Evolutionary conservation across 2,797 vertebrate genomes (phyloP).

Genomic region (Pogonophryne albipinna): DNA sequence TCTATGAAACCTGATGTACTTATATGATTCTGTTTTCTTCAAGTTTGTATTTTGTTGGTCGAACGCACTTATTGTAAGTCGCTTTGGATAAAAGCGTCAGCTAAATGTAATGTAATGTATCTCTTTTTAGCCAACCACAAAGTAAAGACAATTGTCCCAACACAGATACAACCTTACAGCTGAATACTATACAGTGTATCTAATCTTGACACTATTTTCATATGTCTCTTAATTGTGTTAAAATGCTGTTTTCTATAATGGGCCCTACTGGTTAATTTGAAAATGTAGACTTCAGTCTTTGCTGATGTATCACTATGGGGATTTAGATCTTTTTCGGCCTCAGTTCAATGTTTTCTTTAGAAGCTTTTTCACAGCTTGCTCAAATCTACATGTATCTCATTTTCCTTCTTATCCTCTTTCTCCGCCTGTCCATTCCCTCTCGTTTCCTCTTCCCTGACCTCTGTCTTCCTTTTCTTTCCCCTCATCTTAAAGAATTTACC

Average conservation of each 20-base stretch:
- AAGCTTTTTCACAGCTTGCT: constrained; percentile 64
- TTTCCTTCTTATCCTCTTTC: constrained; percentile 34
- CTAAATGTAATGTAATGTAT: constrained; percentile 4
- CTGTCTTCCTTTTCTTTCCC: neutral
- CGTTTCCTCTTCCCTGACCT: neutral
- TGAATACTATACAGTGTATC: constrained; percentile 23
- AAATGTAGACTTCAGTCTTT: constrained; percentile 49
- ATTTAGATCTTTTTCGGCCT: constrained; percentile 63
- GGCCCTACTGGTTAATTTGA: constrained; percentile 42
- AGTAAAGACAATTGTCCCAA: constrained; percentile 32
- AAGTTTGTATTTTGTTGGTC: too few relatives aligned
- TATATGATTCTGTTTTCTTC: too few relatives aligned
- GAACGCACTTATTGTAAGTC: too few relatives aligned
- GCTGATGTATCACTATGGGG: constrained; percentile 67
- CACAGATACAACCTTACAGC: constrained; percentile 19
- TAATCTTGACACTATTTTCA: constrained; percentile 53
- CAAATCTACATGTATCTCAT: constrained; percentile 28
- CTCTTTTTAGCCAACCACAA: constrained; percentile 32
- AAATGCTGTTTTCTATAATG: constrained; percentile 54
- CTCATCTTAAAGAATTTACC: neutral
- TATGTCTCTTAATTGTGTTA: constrained; percentile 54
- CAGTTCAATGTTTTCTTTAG: constrained; percentile 69
- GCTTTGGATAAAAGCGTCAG: too few relatives aligned
- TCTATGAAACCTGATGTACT: too few relatives aligned
- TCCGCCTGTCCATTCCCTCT: constrained; percentile 6